Evolutionary conservation across 2,888 invertebrate species (phyloP).

Genomic region (Geophilus truncorum): DNA sequence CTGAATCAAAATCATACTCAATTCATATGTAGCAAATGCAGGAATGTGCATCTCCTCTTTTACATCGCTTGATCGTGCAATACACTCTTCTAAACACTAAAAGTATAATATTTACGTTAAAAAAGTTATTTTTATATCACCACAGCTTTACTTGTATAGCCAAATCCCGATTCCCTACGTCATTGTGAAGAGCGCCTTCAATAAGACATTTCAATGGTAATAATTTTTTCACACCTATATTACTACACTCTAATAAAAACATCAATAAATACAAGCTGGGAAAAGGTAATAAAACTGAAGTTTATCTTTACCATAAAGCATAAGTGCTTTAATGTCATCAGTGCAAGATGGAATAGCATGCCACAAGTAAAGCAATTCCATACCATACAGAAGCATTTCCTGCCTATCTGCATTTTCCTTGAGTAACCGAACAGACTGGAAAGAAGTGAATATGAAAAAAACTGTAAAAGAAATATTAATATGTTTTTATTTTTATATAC

Average conservation of each 20-base stretch:
- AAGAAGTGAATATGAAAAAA: neutral
- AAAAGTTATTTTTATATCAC: neutral
- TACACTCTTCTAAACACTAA: constrained; percentile 8
- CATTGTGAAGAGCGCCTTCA: neutral
- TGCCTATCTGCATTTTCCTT: constrained; percentile 45
- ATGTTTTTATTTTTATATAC: constrained; percentile 41
- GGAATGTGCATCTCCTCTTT: constrained; percentile 57
- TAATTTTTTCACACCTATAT: neutral
- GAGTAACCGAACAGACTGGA: neutral
- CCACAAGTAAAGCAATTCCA: constrained; percentile 65
- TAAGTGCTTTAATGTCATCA: constrained; percentile 42
- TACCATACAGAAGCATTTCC: constrained; percentile 57
- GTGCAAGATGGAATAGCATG: constrained; percentile 60
- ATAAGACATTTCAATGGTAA: neutral
- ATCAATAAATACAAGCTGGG: neutral
- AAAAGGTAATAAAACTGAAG: neutral
- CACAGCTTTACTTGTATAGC: neutral
- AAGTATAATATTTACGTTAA: neutral
- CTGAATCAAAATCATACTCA: constrained; percentile 55
- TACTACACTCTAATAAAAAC: neutral
- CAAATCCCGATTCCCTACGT: neutral
- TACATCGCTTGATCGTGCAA: neutral
- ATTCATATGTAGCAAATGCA: constrained; percentile 62
- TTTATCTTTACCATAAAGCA: neutral
- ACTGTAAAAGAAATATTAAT: neutral